Evolutionary conservation across 2,113 vertebrate species (phyloP).

Genomic region (Pterocles orientalis): DNA sequence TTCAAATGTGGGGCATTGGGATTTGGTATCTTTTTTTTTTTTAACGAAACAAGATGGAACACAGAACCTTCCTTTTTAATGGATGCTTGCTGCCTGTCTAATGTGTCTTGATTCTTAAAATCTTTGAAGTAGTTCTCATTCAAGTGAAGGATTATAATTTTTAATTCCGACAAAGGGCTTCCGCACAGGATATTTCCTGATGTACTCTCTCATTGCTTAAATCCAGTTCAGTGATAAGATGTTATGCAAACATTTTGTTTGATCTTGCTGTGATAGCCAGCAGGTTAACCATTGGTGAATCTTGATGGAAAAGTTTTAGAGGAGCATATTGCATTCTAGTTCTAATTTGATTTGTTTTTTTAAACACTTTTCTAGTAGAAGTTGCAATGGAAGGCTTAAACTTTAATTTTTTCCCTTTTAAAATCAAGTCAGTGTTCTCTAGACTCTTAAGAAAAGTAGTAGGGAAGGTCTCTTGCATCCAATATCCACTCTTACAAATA

Average conservation of each 20-base stretch:
- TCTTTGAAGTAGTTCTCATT: background rate
- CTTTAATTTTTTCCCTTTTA: background rate
- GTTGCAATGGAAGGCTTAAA: background rate
- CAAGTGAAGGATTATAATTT: background rate
- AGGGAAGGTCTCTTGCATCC: background rate
- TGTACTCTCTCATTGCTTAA: background rate
- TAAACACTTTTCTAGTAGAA: background rate
- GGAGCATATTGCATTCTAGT: background rate
- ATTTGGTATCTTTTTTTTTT: background rate
- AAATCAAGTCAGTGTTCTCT: background rate
- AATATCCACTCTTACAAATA: background rate
- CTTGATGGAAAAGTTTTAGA: background rate
- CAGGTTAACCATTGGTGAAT: background rate
- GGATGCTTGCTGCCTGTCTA: background rate
- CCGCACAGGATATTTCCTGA: background rate
- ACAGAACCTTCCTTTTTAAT: background rate
- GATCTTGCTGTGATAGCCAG: background rate
- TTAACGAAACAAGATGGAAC: background rate
- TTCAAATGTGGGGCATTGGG: background rate
- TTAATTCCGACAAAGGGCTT: background rate
- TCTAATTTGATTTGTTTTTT: background rate
- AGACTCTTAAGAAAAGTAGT: background rate
- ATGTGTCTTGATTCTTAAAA: background rate
- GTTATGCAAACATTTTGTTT: background rate
- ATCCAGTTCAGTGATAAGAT: background rate